Conservation (phyloP, 2,888 invertebrate genomes). For the Malthinus flaveolus region DNA sequence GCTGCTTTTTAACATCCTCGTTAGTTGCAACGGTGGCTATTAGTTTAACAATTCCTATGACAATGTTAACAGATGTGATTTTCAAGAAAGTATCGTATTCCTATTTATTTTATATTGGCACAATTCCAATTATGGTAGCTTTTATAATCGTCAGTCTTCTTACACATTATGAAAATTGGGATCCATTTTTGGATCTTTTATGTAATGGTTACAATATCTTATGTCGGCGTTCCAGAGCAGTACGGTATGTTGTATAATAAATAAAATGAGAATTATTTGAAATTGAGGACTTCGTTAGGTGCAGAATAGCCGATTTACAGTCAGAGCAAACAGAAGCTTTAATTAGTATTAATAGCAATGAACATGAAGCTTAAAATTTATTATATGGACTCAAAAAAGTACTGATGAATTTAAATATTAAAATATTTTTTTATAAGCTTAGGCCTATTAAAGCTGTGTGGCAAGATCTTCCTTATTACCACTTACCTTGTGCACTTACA, state of each 20-base stretch:
- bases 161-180: conserved; percentile 80
- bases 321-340: conserved; percentile 71
- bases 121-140: conserved; percentile 75
- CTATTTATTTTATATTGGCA: conserved; percentile 75
- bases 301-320: conserved; percentile 64
- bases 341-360: conserved; percentile 62
- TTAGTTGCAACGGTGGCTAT: conserved; percentile 85
- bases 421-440: background rate
- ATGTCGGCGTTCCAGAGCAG: conserved; percentile 55
- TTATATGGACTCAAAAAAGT: conserved; percentile 10
- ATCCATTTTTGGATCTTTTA: conserved; percentile 68
- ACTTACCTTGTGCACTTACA: too few species aligned
- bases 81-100: conserved; percentile 70
- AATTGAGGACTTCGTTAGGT: conserved; percentile 38
- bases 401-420: conserved; percentile 8
- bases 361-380: conserved; percentile 58
- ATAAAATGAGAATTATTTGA: background rate
- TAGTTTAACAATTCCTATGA: conserved; percentile 85
- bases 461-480: too few species aligned
- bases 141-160: conserved; percentile 72
- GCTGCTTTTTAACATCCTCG: conserved; percentile 90
- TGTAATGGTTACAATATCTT: conserved; percentile 57
- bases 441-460: too few species aligned
- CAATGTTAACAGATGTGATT: conserved; percentile 82
- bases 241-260: conserved; percentile 51